These are phyloP conservation scores for Nemotelus nigrinus DNA, from an alignment of 2,888 invertebrate genomes.

Conservation along the genomic window DNA sequence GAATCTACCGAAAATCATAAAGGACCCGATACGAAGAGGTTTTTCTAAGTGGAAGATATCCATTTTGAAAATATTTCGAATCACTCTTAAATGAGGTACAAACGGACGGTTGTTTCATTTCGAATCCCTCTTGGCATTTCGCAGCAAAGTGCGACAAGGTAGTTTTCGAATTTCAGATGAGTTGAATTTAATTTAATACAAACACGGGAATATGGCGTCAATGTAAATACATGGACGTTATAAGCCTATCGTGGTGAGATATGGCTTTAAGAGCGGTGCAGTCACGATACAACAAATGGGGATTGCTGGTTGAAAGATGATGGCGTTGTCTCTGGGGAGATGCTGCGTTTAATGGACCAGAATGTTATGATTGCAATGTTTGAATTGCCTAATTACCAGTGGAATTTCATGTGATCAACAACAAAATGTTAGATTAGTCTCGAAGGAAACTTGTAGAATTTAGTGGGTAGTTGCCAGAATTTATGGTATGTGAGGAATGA, in stretches of 20 bases:
- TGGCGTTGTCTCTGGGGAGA: conserved; percentile 9
- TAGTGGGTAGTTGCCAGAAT: too few species aligned
- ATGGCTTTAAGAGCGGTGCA: too few species aligned
- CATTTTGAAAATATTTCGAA: too few species aligned
- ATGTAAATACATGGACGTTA: neutral
- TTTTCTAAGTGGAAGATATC: too few species aligned
- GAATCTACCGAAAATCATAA: neutral
- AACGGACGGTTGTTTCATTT: conserved; percentile 23
- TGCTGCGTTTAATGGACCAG: conserved; percentile 24
- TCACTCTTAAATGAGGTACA: neutral
- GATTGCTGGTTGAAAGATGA: neutral
- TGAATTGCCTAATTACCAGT: conserved; percentile 24
- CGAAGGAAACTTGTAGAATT: neutral
- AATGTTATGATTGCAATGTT: conserved; percentile 24
- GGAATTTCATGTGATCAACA: conserved; percentile 17
- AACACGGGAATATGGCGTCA: conserved; percentile 28
- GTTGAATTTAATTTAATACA: conserved; percentile 22
- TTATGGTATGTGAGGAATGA: too few species aligned
- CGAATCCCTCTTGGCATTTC: neutral
- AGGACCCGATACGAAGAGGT: too few species aligned
- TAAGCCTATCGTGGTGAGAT: too few species aligned
- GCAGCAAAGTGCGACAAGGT: conserved; percentile 6
- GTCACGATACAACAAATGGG: neutral
- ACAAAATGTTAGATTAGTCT: conserved; percentile 23
- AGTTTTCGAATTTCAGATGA: conserved; percentile 5